Evolutionary conservation across 2,888 invertebrate species (phyloP), one percentile per base, ranked within the genome.

Genomic region (Germaria angustata): DNA sequence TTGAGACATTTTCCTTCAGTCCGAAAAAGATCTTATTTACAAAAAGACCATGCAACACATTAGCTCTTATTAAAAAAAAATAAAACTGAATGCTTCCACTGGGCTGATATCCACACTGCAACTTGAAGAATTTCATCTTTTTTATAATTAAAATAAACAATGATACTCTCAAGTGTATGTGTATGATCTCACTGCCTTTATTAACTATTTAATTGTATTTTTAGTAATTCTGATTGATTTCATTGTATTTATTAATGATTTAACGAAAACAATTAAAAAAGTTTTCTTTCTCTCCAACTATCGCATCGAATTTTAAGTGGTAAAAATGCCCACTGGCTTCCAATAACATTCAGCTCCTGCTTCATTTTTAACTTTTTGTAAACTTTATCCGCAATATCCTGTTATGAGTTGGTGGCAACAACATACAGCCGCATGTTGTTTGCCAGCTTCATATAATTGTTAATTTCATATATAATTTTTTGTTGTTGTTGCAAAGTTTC

Each of bases 221-320:
- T 8, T 34, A 46, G 11, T 46, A 24, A 28, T 32, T 57, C 57
- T 76, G 57, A 66, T 36, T 57, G 65, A 46, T 75, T 65, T 55
- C 53, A 46, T 65, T 65, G 51, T 53, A 20, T 65, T 63, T 53
- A 53, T 66, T 57, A 66, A 57, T 46, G 46, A 36, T 75, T 63
- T 34, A 53, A 8, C 7, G 24, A 65, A 65, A 75, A 46, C 22
- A 36, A 49, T 17, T 66, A 46, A 9, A 65, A 57, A 75, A 66
- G 13, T 66, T 57, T 46, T 75, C 34, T 46, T 5, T n/a, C 11
- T 24, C 15, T 15, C 1, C 3, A 28, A n/a, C n/a, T n/a, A n/a
- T n/a, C 9, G 11, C 13, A 17, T 7, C 28, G 5, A 63, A 32
- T 20, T n/a, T 32, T 6, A 17, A 49, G 4, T 20, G 7, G 4